Conservation (phyloP, 2,113 vertebrate genomes). For the Macquaria australasica region DNA sequence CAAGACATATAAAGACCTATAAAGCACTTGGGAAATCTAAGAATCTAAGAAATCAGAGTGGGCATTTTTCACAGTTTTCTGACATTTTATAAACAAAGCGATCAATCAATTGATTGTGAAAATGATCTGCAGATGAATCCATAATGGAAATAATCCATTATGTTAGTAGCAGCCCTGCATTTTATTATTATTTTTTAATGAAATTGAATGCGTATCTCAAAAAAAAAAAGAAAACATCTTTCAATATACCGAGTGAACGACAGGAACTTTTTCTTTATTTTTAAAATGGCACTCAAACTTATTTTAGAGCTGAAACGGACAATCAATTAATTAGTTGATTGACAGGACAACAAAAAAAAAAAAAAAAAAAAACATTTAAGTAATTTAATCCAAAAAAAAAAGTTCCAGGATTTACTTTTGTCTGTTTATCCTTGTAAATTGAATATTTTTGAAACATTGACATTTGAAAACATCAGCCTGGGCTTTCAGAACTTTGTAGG, state of each 20-base stretch:
- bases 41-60: too few species aligned
- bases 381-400: background rate
- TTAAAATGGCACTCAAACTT: background rate
- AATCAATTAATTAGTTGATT: background rate
- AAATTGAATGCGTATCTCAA: too few species aligned
- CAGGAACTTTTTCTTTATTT: background rate
- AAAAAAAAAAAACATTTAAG: background rate
- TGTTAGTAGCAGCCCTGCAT: background rate
- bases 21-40: too few species aligned
- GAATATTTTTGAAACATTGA: background rate
- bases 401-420: background rate
- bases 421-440: background rate
- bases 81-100: too few species aligned
- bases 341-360: background rate
- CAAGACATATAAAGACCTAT: background rate
- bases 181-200: background rate
- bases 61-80: too few species aligned
- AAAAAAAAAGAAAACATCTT: background rate
- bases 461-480: background rate
- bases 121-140: background rate
- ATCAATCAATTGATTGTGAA: too few species aligned
- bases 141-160: background rate
- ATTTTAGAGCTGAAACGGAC: background rate
- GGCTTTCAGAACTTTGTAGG: too few species aligned
- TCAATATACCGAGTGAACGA: background rate